These are phyloP conservation scores for Campoplex nolae DNA, from an alignment of 2,888 invertebrate species.

Conservation along the genomic window DNA sequence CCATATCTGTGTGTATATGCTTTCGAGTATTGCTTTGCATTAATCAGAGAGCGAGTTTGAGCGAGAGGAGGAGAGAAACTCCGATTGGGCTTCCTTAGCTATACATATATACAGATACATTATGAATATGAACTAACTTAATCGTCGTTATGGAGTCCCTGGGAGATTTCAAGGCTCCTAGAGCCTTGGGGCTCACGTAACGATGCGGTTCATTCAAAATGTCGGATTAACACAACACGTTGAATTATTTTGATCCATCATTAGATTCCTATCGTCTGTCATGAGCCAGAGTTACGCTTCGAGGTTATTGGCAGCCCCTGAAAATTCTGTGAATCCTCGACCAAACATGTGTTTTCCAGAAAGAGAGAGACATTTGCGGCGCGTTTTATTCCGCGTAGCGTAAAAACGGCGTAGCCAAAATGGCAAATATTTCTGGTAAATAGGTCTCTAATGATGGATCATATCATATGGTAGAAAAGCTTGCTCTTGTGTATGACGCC, in stretches of 20 bases:
- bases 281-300: neutral
- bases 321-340: neutral
- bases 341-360: neutral
- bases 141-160: slow-evolving; percentile 46
- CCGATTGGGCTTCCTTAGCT: slow-evolving; percentile 24
- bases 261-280: neutral
- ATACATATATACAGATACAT: slow-evolving; percentile 1
- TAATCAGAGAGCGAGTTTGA: slow-evolving; percentile 72
- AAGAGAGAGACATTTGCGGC: neutral
- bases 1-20: slow-evolving; percentile 72
- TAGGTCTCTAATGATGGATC: slow-evolving; percentile 84
- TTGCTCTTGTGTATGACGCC: slow-evolving; percentile 82
- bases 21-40: slow-evolving; percentile 78
- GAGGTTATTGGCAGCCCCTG: neutral
- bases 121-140: slow-evolving; percentile 45
- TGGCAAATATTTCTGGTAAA: slow-evolving; percentile 82
- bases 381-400: slow-evolving; percentile 10
- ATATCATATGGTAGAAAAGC: slow-evolving; percentile 72
- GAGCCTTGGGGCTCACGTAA: neutral
- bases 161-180: slow-evolving; percentile 23
- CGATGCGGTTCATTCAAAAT: neutral
- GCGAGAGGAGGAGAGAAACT: slow-evolving; percentile 1
- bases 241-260: neutral
- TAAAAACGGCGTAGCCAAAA: slow-evolving; percentile 74
- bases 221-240: slow-evolving; percentile 5